Percentiles rank a stretch among this genome's conserved stretches.
Conservation (phyloP, 2,888 invertebrate genomes). For the Sipha maydis region DNA sequence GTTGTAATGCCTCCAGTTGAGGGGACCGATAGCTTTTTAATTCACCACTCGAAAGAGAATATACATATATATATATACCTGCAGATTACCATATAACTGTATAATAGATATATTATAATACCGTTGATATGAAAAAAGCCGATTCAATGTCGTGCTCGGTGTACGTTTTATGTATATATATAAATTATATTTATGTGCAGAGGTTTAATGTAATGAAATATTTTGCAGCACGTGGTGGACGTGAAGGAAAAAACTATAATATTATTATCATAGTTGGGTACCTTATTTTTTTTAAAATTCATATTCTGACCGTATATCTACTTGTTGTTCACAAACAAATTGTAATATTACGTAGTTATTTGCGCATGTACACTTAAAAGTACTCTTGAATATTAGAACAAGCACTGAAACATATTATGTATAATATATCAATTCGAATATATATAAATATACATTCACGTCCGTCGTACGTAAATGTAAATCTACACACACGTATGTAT, state of each 20-base stretch:
- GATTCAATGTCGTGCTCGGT: background rate
- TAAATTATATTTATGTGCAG: background rate
- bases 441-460: background rate
- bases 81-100: background rate
- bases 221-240: too few relatives aligned
- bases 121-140: background rate
- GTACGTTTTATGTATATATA: too few relatives aligned
- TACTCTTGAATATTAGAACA: background rate
- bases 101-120: background rate
- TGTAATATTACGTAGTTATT: background rate
- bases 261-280: too few relatives aligned
- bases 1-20: background rate
- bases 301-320: too few relatives aligned
- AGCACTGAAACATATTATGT: too few relatives aligned
- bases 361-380: background rate
- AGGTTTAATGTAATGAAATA: too few relatives aligned
- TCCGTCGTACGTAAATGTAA: too few relatives aligned
- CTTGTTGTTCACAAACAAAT: background rate
- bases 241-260: too few relatives aligned
- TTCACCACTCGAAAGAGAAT: constrained; percentile 23
- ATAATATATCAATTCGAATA: too few relatives aligned
- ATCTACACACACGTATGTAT: background rate
- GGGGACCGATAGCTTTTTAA: constrained; percentile 18
- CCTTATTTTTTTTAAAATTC: too few relatives aligned
- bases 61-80: background rate